Conservation (phyloP, 2,113 vertebrate genomes). For the Ivindomyrus marchei region DNA sequence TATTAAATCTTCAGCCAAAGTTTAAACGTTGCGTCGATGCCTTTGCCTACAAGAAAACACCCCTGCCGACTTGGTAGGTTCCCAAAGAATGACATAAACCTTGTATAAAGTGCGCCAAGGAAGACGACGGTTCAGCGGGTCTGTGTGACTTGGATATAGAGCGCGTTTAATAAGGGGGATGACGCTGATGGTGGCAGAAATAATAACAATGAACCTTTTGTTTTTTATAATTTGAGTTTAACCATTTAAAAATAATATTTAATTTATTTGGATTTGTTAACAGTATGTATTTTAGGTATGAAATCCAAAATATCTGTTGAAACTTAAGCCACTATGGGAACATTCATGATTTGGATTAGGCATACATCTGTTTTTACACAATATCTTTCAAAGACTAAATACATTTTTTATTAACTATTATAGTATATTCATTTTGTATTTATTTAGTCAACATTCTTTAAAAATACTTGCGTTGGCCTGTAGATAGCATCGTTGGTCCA, state of each 20-base stretch:
- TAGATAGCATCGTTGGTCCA: background rate
- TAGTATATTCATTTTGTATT: background rate
- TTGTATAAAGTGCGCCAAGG: background rate
- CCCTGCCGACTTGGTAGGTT: background rate
- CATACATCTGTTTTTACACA: background rate
- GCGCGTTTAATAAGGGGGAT: background rate
- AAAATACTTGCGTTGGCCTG: background rate
- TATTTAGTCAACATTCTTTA: background rate
- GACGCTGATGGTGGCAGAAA: background rate
- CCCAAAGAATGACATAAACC: constrained; percentile 8
- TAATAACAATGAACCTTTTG: background rate
- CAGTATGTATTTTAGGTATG: background rate
- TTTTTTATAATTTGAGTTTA: background rate
- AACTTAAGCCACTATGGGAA: background rate
- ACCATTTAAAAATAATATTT: background rate
- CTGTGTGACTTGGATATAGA: background rate
- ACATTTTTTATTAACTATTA: background rate
- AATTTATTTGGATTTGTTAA: background rate
- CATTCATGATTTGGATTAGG: background rate
- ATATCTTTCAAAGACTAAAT: background rate
- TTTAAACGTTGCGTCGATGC: background rate
- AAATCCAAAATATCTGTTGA: background rate
- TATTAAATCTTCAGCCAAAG: background rate
- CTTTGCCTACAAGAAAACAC: background rate
- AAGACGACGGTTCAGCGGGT: background rate